Conservation (phyloP, 2,797 vertebrate genomes). For the Tenualosa ilisha region DNA sequence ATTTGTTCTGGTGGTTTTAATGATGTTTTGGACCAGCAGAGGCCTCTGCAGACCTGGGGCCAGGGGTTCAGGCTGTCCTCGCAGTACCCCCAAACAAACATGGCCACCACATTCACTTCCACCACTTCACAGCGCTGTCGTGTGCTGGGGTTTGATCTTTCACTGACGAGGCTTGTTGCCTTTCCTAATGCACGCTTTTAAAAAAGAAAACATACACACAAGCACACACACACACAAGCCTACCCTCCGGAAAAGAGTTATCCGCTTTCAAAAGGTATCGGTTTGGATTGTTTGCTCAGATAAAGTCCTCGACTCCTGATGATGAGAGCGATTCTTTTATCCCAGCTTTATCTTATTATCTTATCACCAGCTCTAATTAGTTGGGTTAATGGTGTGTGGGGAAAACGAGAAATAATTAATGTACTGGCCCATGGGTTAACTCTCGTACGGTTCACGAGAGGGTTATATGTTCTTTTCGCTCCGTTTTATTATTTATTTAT, state of each 20-base stretch:
- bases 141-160: neutral
- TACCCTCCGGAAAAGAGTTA: neutral
- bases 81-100: neutral
- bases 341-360: neutral
- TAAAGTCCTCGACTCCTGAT: neutral
- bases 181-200: neutral
- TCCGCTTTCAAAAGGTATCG: neutral
- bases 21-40: constrained; percentile 13
- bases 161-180: neutral
- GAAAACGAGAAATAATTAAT: constrained; percentile 12
- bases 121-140: neutral
- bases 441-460: neutral
- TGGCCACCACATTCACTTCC: neutral
- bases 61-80: constrained; percentile 2
- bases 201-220: neutral
- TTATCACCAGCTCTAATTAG: constrained; percentile 7
- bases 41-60: neutral
- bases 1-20: constrained; percentile 26
- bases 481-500: neutral
- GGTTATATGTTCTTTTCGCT: neutral
- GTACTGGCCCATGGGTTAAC: constrained; percentile 16
- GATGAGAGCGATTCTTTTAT: constrained; percentile 15
- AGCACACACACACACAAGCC: neutral
- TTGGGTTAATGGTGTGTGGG: neutral
- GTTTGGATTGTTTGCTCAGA: constrained; percentile 6